phyloP scores from a whole-genome alignment of 1,140 invertebrate genomes.

The Drosophila sp. region DNA sequence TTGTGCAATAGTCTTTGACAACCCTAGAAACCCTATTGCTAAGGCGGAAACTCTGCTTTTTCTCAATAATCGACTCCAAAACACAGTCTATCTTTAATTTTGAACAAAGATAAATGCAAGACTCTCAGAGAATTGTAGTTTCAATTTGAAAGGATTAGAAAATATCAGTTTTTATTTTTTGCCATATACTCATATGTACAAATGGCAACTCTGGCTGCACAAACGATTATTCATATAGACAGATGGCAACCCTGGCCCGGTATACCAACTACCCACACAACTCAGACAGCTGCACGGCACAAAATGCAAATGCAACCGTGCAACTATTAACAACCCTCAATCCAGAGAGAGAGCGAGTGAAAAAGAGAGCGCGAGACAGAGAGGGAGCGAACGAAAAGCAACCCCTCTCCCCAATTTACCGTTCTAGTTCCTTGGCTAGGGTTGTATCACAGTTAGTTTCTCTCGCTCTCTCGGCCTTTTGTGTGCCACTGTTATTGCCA shows the following conservation, averaged over 20 bases:
- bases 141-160: too few relatives aligned
- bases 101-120: too few relatives aligned
- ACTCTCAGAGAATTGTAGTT: too few relatives aligned
- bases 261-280: slow-evolving; percentile 41
- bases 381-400: slow-evolving; percentile 1
- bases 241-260: slow-evolving; percentile 46
- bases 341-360: background rate
- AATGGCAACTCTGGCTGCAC: background rate
- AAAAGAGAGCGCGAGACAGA: background rate
- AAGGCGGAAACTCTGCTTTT: too few relatives aligned
- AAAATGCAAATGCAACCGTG: slow-evolving; percentile 61
- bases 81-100: too few relatives aligned
- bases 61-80: too few relatives aligned
- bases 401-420: slow-evolving; percentile 15
- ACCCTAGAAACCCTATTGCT: too few relatives aligned
- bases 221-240: background rate
- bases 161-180: too few relatives aligned
- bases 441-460: slow-evolving; percentile 22
- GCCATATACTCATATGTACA: background rate
- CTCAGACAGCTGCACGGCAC: slow-evolving; percentile 16
- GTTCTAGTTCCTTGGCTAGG: slow-evolving; percentile 34
- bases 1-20: too few relatives aligned
- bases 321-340: slow-evolving; percentile 53
- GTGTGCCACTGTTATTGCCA: slow-evolving; percentile 15
- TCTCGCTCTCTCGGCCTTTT: slow-evolving; percentile 13